Evolutionary conservation across 2,113 vertebrate species (phyloP).

Genomic region (Trichomycterus rosablanca): DNA sequence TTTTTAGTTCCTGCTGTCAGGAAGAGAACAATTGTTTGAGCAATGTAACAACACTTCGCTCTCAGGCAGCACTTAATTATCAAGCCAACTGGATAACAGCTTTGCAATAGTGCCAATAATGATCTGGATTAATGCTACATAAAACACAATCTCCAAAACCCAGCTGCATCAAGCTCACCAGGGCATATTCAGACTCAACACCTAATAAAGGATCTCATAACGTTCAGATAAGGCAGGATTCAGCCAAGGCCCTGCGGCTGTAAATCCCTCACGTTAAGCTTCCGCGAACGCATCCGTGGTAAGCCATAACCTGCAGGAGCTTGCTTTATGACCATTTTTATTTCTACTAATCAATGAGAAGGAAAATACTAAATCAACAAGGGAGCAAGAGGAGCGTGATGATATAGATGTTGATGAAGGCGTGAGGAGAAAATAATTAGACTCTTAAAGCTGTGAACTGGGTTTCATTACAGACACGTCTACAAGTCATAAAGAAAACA

Average conservation of each 20-base stretch:
- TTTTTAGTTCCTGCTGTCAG: conserved; percentile 26
- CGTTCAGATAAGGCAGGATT: conserved; percentile 43
- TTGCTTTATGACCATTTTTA: conserved; percentile 6
- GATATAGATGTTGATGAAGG: background rate
- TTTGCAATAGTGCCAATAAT: conserved; percentile 57
- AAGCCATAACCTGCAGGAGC: conserved; percentile 44
- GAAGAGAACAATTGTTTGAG: conserved; percentile 49
- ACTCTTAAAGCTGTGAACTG: background rate
- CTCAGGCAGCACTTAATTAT: conserved; percentile 64
- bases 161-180: conserved; percentile 54
- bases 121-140: conserved; percentile 68
- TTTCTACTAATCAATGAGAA: background rate
- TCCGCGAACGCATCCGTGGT: conserved; percentile 26
- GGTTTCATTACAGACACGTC: background rate
- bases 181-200: conserved; percentile 51
- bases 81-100: conserved; percentile 58
- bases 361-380: background rate
- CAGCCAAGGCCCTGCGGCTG: conserved; percentile 1
- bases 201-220: conserved; percentile 63
- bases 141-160: conserved; percentile 66
- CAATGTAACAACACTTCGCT: conserved; percentile 45
- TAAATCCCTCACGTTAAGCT: conserved; percentile 36
- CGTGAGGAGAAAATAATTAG: background rate
- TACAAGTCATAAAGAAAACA: conserved; percentile 8
- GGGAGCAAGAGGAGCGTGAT: background rate